Percentiles rank a stretch among this genome's conserved stretches.
phyloP scores from a whole-genome alignment of 2,797 vertebrate species.

The Eurystomus glaucurus region DNA sequence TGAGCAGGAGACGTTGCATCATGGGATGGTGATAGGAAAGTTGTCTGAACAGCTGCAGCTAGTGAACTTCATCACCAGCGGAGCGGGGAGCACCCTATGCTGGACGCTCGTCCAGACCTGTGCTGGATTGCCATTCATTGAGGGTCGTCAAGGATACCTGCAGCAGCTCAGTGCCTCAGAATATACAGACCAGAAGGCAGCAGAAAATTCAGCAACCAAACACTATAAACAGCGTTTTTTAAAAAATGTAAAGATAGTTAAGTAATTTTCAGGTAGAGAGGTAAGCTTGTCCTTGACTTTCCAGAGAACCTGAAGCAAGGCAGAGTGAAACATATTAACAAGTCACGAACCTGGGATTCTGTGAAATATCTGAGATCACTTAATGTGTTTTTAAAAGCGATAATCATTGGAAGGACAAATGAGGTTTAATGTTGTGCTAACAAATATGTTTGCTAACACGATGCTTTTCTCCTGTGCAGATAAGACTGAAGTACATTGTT shows the following conservation, averaged over 20 bases:
- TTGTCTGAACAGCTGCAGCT: conserved; percentile 58
- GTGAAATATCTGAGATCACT: conserved; percentile 2
- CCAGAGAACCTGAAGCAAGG: background rate
- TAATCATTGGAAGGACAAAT: conserved; percentile 15
- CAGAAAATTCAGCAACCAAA: background rate
- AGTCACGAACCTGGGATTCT: background rate
- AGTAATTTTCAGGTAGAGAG: background rate
- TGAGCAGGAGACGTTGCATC: conserved; percentile 71
- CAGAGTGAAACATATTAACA: background rate
- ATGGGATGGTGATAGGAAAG: conserved; percentile 65
- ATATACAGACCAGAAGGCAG: accelerated
- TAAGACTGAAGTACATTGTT: background rate
- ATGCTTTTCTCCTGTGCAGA: background rate
- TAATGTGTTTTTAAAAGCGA: background rate
- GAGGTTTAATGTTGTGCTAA: background rate
- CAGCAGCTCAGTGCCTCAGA: background rate
- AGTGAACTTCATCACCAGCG: background rate
- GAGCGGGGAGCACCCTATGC: accelerated
- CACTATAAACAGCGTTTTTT: background rate
- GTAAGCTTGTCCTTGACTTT: conserved; percentile 35
- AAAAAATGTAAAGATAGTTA: background rate
- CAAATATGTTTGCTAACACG: background rate
- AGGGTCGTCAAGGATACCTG: background rate
- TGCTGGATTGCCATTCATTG: background rate
- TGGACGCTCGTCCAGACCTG: background rate